A percentile compares a stretch with the other conserved stretches of the same genome.
Conservation (phyloP, 92 coral and sea anemone genomes). For the Phymanthus crucifer region DNA sequence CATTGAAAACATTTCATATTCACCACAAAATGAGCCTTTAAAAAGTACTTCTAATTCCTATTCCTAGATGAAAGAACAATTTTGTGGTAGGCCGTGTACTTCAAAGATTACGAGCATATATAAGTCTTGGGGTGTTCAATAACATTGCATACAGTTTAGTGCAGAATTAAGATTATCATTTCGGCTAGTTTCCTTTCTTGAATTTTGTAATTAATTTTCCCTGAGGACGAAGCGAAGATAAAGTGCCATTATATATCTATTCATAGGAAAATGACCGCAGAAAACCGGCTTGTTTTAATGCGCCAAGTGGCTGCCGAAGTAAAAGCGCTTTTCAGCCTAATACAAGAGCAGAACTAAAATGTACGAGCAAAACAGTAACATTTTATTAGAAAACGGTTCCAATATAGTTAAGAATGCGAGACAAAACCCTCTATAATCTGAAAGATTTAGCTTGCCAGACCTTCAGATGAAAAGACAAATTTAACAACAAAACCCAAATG, state of each 20-base stretch:
- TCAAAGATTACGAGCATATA: background rate
- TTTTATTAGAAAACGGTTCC: background rate
- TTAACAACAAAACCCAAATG: background rate
- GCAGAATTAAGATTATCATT: background rate
- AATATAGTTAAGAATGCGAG: background rate
- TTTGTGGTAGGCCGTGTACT: constrained; percentile 34
- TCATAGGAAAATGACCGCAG: constrained; percentile 11
- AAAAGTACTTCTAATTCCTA: constrained; percentile 25
- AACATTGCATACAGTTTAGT: background rate
- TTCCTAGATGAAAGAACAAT: constrained; percentile 21
- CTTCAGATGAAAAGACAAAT: background rate
- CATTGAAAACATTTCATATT: constrained; percentile 22
- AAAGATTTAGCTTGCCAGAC: background rate
- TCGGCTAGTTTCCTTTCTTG: constrained; percentile 9
- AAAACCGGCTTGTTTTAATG: background rate
- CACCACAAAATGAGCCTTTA: constrained; percentile 35
- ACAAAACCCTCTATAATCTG: background rate
- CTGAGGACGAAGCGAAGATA: constrained; percentile 29
- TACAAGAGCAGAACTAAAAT: background rate
- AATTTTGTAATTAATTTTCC: constrained; percentile 25
- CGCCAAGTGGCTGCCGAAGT: background rate
- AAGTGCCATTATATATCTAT: constrained; percentile 25
- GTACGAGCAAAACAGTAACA: background rate
- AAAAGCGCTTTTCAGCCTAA: background rate
- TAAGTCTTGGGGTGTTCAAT: background rate